These are phyloP conservation scores for Pseudorectes ferrugineus DNA, from an alignment of 2,113 vertebrate species.

Conservation along the genomic window DNA sequence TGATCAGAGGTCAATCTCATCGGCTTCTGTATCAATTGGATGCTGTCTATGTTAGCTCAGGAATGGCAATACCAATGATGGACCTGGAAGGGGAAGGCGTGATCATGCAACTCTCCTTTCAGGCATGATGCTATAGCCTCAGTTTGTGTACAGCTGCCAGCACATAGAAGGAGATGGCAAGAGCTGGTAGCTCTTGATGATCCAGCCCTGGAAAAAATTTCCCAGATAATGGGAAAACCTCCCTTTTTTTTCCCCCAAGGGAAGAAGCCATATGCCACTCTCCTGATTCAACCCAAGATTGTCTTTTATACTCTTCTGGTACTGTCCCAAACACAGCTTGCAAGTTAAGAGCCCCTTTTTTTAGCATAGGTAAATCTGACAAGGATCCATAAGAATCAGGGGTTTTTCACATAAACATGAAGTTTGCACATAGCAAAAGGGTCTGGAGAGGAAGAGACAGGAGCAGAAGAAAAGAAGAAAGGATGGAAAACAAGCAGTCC, in stretches of 20 bases:
- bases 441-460: not conserved
- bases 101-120: not conserved
- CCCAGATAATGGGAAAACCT: not conserved
- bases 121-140: not conserved
- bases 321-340: not conserved
- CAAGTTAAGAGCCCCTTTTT: not conserved
- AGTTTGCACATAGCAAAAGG: not conserved
- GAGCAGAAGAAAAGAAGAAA: not conserved
- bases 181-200: not conserved
- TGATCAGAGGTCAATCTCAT: not conserved
- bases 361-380: not conserved
- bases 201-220: not conserved
- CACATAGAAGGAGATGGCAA: not conserved
- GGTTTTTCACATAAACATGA: not conserved
- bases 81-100: not conserved
- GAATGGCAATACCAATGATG: not conserved
- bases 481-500: not conserved
- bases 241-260: not conserved
- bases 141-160: not conserved
- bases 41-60: not conserved
- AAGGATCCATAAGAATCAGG: not conserved
- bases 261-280: not conserved
- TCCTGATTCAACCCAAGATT: not conserved
- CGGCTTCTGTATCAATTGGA: not conserved
- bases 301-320: not conserved